phyloP scores from a whole-genome alignment of 2,797 vertebrate species.

The Parotocinclus haroldoi region DNA sequence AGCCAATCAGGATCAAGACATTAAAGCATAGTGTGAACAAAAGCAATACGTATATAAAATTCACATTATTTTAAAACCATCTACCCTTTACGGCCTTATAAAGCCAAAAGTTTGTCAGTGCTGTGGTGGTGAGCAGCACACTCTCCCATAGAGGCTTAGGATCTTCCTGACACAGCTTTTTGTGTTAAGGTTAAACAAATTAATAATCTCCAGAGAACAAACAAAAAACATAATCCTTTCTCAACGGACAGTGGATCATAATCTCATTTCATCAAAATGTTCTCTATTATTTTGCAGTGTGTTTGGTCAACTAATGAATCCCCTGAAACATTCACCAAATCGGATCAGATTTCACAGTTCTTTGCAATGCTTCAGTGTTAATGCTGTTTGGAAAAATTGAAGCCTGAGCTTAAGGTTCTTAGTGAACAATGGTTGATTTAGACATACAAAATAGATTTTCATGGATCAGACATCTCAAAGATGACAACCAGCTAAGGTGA shows the following conservation, averaged over 20 bases:
- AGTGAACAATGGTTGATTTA: constrained; percentile 38
- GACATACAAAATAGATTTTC: constrained; percentile 9
- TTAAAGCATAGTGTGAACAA: too few species aligned
- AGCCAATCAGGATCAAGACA: too few species aligned
- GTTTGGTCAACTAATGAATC: constrained; percentile 62
- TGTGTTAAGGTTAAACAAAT: constrained; percentile 59
- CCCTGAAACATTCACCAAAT: constrained; percentile 56
- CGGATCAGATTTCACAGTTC: constrained; percentile 52
- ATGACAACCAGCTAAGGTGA: too few species aligned
- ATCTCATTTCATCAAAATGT: constrained; percentile 62
- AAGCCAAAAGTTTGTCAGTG: neutral
- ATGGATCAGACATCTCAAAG: constrained; percentile 7
- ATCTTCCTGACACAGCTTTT: constrained; percentile 36
- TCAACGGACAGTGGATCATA: constrained; percentile 58
- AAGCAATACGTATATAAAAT: too few species aligned
- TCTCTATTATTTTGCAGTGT: constrained; percentile 49
- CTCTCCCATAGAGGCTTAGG: constrained; percentile 37
- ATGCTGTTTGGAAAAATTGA: constrained; percentile 33
- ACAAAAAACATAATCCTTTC: constrained; percentile 63
- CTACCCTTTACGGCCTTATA: too few species aligned
- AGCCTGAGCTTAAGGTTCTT: constrained; percentile 18
- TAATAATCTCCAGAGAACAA: constrained; percentile 57
- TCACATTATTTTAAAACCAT: too few species aligned
- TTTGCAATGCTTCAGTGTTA: constrained; percentile 35
- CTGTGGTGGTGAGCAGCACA: constrained; percentile 26